Base-by-base conservation (phyloP, 2,113 vertebrate species). In the Stomatorhinus ivindoensis region DNA sequence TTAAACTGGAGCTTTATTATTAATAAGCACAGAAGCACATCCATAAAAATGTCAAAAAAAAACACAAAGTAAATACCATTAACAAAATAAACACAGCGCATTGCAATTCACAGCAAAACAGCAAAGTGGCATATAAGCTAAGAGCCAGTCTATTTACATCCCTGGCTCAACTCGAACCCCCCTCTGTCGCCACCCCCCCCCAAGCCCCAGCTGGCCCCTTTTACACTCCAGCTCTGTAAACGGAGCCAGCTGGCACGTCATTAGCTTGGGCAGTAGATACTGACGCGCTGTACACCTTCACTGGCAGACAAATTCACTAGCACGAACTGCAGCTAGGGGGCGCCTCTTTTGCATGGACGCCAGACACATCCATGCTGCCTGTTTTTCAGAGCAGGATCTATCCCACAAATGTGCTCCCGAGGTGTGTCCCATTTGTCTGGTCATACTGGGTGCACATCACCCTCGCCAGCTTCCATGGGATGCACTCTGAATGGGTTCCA, bases 191-290 rank as follows among this genome's bases (percentile, higher is more conserved):
- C 19, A n/a, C 80, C 8, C 80, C 42, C 19, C 44, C 15, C 44
- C 21, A 44, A 21, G 82, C 82, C 82, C 44, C 82, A 84, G 44
- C 82, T 84, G 82, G 82, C 44, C 44, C 82, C 82, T 84, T 84
- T 46, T 47, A 46, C 39, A 44, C 44, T 84, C 82, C 39, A 84
- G 19, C 39, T n/a, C 82, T 80, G 73, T n/a, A 84, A 47, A 42
- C 24, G 44, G 82, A 84, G 82, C 39, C 82, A 84, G 82, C 44
- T 84, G 82, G 82, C 82, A 83, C 8, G 19, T 83, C 80, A 83
- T 44, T 46, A 19, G 44, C 35, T 83, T 13, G 44, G 42, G 24
- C 10, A 19, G 0, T 47, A 46, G 44, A 47, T 42, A 44, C 82
- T 47, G 44, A 46, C 44, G 24, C 17, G 82, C 24, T 21, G 82